These are phyloP conservation scores for Pseudotriccus pelzelni DNA, from an alignment of 2,797 vertebrate species.

Conservation along the genomic window DNA sequence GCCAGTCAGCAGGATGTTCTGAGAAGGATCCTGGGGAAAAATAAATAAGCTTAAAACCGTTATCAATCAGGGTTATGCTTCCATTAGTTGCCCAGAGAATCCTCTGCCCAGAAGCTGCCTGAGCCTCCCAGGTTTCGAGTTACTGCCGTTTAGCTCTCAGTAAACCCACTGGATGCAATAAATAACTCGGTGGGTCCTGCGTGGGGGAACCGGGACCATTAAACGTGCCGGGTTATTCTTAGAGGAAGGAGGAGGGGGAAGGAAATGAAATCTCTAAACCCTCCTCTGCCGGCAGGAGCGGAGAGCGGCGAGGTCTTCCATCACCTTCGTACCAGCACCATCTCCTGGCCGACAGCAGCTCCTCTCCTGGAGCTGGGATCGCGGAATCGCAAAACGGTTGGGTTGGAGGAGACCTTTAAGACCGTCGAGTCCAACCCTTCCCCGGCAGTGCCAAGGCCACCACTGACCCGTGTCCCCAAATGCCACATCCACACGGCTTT, in stretches of 20 bases:
- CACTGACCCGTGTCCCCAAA: not conserved
- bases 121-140: not conserved
- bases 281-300: not conserved
- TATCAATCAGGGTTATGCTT: constrained; percentile 32
- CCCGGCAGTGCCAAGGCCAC: not conserved
- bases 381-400: rapidly evolving
- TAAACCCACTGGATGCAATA: constrained; percentile 23
- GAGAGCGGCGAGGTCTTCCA: not conserved
- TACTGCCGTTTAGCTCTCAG: constrained; percentile 25
- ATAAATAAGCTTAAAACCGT: constrained; percentile 32
- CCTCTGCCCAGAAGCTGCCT: constrained; percentile 28
- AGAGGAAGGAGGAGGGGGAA: not conserved
- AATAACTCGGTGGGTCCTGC: constrained; percentile 16
- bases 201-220: not conserved
- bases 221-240: not conserved
- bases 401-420: rapidly evolving
- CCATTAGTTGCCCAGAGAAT: constrained; percentile 53
- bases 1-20: not conserved
- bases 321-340: constrained; percentile 66
- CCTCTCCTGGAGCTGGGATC: not conserved
- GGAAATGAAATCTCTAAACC: not conserved
- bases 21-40: not conserved
- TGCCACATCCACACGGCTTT: not conserved
- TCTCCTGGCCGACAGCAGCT: constrained; percentile 38
- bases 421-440: no score